Evolutionary conservation across 2,797 vertebrate species (phyloP).

Genomic region (Numenius phaeopus): DNA sequence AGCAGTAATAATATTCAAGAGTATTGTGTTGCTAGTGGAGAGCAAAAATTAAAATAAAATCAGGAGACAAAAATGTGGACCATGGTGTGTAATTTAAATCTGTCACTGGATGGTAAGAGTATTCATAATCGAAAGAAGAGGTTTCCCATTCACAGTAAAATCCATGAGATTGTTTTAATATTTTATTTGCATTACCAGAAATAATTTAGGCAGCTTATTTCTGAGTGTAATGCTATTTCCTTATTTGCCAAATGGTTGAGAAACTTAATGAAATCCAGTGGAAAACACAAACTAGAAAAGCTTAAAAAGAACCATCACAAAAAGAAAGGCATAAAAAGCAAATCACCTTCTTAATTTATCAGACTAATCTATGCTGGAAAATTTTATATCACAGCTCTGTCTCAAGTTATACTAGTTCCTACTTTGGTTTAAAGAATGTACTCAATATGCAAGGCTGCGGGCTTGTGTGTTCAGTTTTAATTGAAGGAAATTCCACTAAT

Average conservation of each 20-base stretch:
- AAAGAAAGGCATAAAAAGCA: background rate
- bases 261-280: background rate
- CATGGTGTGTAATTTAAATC: background rate
- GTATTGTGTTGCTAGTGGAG: background rate
- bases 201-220: conserved; percentile 15
- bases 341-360: background rate
- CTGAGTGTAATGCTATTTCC: conserved; percentile 15
- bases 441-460: conserved; percentile 38
- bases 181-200: background rate
- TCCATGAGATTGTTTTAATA: background rate
- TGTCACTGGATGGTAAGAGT: background rate
- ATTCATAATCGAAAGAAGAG: background rate
- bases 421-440: conserved; percentile 30
- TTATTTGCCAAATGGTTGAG: background rate
- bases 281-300: background rate
- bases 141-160: background rate
- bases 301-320: background rate
- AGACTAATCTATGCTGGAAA: background rate
- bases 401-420: background rate
- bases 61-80: background rate
- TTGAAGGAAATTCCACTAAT: conserved; percentile 51
- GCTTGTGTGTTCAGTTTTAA: conserved; percentile 38
- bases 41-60: background rate
- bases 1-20: background rate
- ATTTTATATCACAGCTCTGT: background rate